Base-by-base conservation (phyloP, 2,113 vertebrate species). In the Rhizomys pruinosus region DNA sequence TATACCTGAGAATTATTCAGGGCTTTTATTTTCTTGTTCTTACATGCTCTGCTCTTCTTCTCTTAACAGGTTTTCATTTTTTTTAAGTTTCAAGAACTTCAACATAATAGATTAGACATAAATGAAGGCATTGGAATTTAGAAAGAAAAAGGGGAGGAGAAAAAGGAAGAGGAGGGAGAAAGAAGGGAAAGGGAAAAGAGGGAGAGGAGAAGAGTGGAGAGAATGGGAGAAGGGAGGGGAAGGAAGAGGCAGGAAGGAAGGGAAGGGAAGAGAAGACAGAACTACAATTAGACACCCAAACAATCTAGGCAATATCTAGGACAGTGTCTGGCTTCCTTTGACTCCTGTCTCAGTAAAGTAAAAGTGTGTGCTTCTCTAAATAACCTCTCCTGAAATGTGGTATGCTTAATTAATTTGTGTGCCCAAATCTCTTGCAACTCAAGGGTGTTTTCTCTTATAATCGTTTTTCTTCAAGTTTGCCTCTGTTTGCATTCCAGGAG, bases 391-490 rank as follows among this genome's bases (percentile, higher is more conserved):
- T 80, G 79, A 94, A 86, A 86, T 76, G 44, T 34, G n/a, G 10
- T 87, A 47, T 92, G 63, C 9, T 29, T 52, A 68, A 0, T 92
- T 94, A 76, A 90, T 81, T 72, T 57, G 3, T 44, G 37, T 20
- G 13, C 6, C 90, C 61, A n/a, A 29, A 7, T 93, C 39, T 90
- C 59, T 92, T 55, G 8, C 34, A 57, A 44, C 15, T 47, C 17
- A 22, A 44, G 29, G 66, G 61, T 69, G 89, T 81, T 23, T 88
- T 64, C 37, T 25, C 64, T 89, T 17, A 39, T 89, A 69, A 78
- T 92, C 64, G 15, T 94, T 61, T 79, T 79, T 22, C 39, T 76
- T 66, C 55, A 66, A 90, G 16, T 91, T 93, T 78, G 52, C 86
- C 22, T 69, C n/a, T 44, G 42, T 64, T 69, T 78, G 29, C 68